Base-by-base conservation (phyloP, 2,888 invertebrate species). In the Notocelia uddmanniana region DNA sequence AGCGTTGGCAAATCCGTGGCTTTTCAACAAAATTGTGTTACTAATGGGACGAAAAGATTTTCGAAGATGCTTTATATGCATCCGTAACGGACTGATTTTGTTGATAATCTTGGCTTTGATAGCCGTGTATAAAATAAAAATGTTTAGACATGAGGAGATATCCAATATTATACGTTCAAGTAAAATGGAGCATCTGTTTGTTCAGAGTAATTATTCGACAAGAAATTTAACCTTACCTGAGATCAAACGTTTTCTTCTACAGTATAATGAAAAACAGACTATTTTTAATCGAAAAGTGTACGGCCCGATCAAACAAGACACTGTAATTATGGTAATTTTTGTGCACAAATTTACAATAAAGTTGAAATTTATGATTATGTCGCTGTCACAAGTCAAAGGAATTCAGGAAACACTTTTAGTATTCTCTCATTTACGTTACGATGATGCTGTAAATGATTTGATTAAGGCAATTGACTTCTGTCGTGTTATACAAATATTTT, bases 401-500 rank as follows among this genome's bases (percentile, higher is more conserved):
- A 88, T 90, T 59, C 80, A 86, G 52, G 81, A 86, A 31, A 74
- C 79, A 0, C 73, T 90, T 31, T 55, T 90, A 45, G 83, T 90
- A 74, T 89, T 90, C 77, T 88, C 89, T 0, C 89, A 89, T 78
- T 81, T 80, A 8, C 77, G 78, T 74, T 84, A 79, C 68, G 86
- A 89, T 70, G 80, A 81, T 54, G 79, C 81, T 45, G 57, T 85
- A 15, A 84, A 85, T 62, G 74, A 68, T 41, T 72, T 85, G 31
- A 81, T 89, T 71, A 75, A 73, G 59, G 75, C 73, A n/a, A 85
- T 89, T 74, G 83, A 88, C 69, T 89, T 87, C 76, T 83, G 86
- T 75, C 81, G 85, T 50, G 85, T 86, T 21, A 69, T 88, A 68
- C 89, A 90, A 81, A 82, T 89, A 55, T 89, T 81, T 76, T 89